Conservation (phyloP, 2,113 vertebrate species). For the Xiphophorus maculatus region DNA sequence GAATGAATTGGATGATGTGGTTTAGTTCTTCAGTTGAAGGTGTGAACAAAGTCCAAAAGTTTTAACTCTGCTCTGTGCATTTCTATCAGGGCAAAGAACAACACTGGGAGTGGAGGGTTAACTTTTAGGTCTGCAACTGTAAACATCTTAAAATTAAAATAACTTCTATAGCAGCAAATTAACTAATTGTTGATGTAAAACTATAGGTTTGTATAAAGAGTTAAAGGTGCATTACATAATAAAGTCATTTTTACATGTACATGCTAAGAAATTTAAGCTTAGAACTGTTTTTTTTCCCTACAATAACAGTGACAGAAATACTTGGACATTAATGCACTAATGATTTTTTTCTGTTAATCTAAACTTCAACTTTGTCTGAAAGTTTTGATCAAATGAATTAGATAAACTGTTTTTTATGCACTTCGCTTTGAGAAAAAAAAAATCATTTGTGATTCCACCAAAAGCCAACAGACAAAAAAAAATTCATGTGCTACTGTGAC, state of each 20-base stretch:
- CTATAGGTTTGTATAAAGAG: slow-evolving; percentile 17
- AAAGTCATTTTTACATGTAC: slow-evolving; percentile 7
- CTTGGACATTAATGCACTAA: not conserved
- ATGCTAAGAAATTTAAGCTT: not conserved
- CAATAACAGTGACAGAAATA: not conserved
- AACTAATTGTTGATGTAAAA: not conserved
- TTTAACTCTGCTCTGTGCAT: not conserved
- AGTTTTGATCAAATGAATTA: not conserved
- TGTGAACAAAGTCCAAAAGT: slow-evolving; percentile 12
- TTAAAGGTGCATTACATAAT: slow-evolving; percentile 26
- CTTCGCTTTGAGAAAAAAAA: not conserved
- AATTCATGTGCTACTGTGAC: not conserved
- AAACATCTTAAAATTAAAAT: not conserved
- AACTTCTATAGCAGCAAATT: slow-evolving; percentile 8
- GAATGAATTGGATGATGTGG: not conserved
- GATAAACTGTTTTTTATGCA: not conserved
- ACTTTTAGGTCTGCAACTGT: not conserved
- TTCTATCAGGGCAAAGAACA: slow-evolving; percentile 1
- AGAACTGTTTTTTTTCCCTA: not conserved
- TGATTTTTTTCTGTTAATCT: slow-evolving; percentile 10
- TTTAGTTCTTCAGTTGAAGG: slow-evolving; percentile 3
- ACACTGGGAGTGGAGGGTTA: not conserved
- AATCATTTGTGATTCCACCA: not conserved
- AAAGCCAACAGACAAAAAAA: slow-evolving; percentile 9
- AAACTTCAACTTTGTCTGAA: not conserved